Conservation (phyloP, 2,888 invertebrate species). For the Sycophila texana region DNA sequence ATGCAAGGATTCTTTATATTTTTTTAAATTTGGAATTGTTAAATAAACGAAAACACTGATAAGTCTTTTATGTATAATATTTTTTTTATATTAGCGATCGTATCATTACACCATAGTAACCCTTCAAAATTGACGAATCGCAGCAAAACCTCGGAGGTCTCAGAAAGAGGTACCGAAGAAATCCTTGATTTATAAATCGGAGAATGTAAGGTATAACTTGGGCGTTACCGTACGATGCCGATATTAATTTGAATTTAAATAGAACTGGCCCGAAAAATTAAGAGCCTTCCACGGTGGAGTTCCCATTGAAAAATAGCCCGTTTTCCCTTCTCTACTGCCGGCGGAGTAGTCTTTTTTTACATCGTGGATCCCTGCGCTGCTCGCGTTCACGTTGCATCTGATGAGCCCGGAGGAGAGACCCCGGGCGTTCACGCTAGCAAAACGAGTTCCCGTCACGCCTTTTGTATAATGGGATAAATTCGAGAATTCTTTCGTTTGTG, state of each 20-base stretch:
- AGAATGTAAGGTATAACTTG: conserved; percentile 39
- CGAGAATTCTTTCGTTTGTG: conserved; percentile 18
- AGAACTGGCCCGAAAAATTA: conserved; percentile 64
- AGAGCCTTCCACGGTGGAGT: conserved; percentile 59
- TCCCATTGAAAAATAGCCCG: conserved; percentile 60
- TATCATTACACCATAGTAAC: too few species aligned
- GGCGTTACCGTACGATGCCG: conserved; percentile 57
- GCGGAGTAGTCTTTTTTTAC: background rate
- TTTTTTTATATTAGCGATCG: too few species aligned
- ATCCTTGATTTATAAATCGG: conserved; percentile 60
- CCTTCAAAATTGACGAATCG: conserved; percentile 27
- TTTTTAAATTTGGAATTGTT: too few species aligned
- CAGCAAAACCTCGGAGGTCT: conserved; percentile 28
- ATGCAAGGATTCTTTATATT: too few species aligned
- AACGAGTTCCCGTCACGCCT: conserved; percentile 53
- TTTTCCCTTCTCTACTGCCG: conserved; percentile 34
- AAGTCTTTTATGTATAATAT: too few species aligned
- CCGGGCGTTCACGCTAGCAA: conserved; percentile 5
- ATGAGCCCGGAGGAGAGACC: conserved; percentile 6
- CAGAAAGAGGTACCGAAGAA: conserved; percentile 17
- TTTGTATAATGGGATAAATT: conserved; percentile 59
- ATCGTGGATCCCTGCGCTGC: background rate
- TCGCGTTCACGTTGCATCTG: background rate
- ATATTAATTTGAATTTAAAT: conserved; percentile 65
- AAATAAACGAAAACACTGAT: too few species aligned